A percentile compares a stretch with the other conserved stretches of the same genome.
phyloP scores from a whole-genome alignment of 2,888 invertebrate genomes.

The Bimastos eiseni region DNA sequence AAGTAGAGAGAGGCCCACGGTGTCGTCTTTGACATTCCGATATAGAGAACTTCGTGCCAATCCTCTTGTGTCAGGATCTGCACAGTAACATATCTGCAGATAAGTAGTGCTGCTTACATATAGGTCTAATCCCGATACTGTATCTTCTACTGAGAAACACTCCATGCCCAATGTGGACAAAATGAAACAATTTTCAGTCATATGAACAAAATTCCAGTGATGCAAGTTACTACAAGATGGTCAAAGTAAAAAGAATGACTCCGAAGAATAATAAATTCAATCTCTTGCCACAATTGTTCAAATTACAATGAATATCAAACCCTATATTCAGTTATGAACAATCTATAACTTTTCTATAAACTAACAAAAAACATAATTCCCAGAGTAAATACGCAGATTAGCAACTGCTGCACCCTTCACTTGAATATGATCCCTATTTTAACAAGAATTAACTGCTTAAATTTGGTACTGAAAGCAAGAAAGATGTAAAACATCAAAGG shows the following conservation, averaged over 20 bases:
- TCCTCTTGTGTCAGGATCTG: slow-evolving; percentile 99
- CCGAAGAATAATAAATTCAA: background rate
- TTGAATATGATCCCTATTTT: no score
- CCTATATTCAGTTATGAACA: no score
- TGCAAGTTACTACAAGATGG: background rate
- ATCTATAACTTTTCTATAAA: no score
- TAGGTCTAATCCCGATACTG: background rate
- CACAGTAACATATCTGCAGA: background rate
- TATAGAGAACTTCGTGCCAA: slow-evolving; percentile 99
- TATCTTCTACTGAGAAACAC: background rate
- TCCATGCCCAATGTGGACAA: background rate
- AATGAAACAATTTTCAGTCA: background rate
- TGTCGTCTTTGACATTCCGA: slow-evolving; percentile 98
- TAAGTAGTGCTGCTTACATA: background rate
- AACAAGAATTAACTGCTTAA: no score
- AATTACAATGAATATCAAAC: no score
- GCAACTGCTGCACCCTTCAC: no score
- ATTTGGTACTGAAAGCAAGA: no score
- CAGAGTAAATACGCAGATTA: no score
- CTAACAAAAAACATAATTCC: no score
- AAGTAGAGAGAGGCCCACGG: slow-evolving; percentile 99
- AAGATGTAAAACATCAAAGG: no score
- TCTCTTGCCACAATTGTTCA: no score
- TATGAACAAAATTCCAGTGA: background rate
- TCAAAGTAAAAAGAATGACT: background rate